A percentile compares a stretch with the other conserved stretches of the same genome.
These are phyloP conservation scores for Neomorphus geoffroyi DNA, from an alignment of 2,797 vertebrate genomes.

Conservation along the genomic window DNA sequence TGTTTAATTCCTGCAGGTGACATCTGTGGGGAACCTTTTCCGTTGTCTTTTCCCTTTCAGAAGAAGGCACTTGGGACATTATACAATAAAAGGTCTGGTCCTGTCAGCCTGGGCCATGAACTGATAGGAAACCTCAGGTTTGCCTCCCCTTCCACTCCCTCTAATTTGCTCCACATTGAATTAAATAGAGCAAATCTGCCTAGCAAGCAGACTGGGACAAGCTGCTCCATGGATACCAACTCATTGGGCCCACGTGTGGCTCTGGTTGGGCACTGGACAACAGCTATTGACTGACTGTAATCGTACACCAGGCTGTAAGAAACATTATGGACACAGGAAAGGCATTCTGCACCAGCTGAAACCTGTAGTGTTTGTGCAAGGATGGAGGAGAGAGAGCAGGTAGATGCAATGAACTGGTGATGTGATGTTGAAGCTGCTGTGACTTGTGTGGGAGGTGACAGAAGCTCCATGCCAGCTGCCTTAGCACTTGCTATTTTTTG, in stretches of 20 bases:
- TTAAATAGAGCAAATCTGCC: neutral
- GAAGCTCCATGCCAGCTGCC: slow-evolving; percentile 30
- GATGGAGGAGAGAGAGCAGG: neutral
- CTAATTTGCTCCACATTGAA: neutral
- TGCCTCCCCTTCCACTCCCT: neutral
- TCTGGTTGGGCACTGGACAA: neutral
- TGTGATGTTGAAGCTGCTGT: neutral
- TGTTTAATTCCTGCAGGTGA: neutral
- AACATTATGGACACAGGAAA: neutral
- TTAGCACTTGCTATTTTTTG: neutral
- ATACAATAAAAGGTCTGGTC: neutral
- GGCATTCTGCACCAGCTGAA: neutral
- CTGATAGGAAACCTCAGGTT: neutral
- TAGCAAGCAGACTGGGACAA: neutral
- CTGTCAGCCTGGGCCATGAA: neutral
- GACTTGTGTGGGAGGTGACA: slow-evolving; percentile 13
- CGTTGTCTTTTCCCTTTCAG: neutral
- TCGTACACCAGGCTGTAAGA: neutral
- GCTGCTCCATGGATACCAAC: fast-evolving
- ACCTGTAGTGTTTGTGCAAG: fast-evolving
- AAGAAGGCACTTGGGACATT: neutral
- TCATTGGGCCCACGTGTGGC: fast-evolving
- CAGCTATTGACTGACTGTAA: fast-evolving
- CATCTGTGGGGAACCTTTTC: neutral
- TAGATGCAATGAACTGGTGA: neutral